Conservation (phyloP, 92 coral and sea anemone genomes). For the Diadumene lineata region DNA sequence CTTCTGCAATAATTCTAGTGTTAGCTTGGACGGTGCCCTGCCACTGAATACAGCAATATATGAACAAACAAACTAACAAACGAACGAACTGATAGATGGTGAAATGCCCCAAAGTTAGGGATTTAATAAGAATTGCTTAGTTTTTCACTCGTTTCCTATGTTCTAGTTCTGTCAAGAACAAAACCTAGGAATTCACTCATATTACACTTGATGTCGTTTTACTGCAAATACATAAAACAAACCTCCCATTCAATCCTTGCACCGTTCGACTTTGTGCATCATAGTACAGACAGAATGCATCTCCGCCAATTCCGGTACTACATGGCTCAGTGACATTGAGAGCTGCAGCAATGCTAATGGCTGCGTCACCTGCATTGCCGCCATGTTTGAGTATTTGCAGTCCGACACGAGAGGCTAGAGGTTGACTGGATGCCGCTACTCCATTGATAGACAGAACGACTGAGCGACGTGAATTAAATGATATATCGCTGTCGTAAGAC, state of each 20-base stretch:
- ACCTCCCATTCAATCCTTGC: slow-evolving; percentile 95
- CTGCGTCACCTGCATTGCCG: slow-evolving; percentile 98
- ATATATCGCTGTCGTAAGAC: not conserved
- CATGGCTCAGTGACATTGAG: slow-evolving; percentile 90
- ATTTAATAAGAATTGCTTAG: too few relatives aligned
- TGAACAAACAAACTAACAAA: too few relatives aligned
- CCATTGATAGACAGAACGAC: slow-evolving; percentile 82
- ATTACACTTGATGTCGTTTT: not conserved
- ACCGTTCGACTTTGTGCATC: slow-evolving; percentile 75
- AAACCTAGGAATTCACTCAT: too few relatives aligned
- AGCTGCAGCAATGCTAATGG: slow-evolving; percentile 95
- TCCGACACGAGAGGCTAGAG: slow-evolving; percentile 88
- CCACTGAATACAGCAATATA: slow-evolving; percentile 55
- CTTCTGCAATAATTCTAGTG: slow-evolving; percentile 59
- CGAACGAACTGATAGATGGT: too few relatives aligned
- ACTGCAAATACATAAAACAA: not conserved
- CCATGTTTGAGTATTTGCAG: slow-evolving; percentile 71
- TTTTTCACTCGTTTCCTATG: too few relatives aligned
- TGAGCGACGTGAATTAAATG: slow-evolving; percentile 87
- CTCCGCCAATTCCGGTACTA: slow-evolving; percentile 97
- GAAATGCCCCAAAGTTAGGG: too few relatives aligned
- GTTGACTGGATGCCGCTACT: slow-evolving; percentile 85
- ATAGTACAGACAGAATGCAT: slow-evolving; percentile 89
- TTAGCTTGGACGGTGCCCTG: slow-evolving; percentile 74
- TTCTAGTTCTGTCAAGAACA: too few relatives aligned